These are phyloP conservation scores for Haliclona indistincta DNA, from an alignment of 37 sponge, comb jelly and placozoan species.

Conservation along the genomic window DNA sequence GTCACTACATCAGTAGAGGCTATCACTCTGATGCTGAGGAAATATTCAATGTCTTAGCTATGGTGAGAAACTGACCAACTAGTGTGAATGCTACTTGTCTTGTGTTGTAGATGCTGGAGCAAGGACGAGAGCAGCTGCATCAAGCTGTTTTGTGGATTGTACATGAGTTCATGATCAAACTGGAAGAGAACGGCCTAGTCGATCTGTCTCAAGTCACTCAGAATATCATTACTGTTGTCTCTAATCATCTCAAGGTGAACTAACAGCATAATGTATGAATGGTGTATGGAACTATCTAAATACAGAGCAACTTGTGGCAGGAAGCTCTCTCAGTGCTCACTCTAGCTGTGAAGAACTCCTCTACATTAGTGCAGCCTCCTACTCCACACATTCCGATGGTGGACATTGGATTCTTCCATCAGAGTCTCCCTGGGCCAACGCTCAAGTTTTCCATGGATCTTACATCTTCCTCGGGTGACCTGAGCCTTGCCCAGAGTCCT, in stretches of 20 bases:
- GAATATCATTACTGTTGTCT: constrained; percentile 35
- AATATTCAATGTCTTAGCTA: background rate
- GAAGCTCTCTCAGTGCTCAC: constrained; percentile 55
- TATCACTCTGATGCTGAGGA: constrained; percentile 43
- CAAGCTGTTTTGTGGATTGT: constrained; percentile 60
- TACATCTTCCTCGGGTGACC: constrained; percentile 41
- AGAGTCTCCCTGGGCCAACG: constrained; percentile 85
- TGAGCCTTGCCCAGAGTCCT: constrained; percentile 34
- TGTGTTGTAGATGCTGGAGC: constrained; percentile 56
- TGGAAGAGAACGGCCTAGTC: constrained; percentile 25
- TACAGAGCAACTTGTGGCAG: constrained; percentile 61
- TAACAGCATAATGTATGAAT: background rate
- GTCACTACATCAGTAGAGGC: constrained; percentile 68
- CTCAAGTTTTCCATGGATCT: constrained; percentile 73
- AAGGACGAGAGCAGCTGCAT: constrained; percentile 51
- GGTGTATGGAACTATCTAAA: background rate
- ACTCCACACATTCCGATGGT: constrained; percentile 62
- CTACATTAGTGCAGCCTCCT: constrained; percentile 66
- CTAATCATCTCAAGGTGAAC: constrained; percentile 58
- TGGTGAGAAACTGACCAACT: background rate
- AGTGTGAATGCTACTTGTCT: background rate
- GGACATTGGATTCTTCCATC: constrained; percentile 65
- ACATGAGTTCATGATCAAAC: constrained; percentile 38
- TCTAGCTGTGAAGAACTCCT: constrained; percentile 64
- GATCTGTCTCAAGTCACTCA: constrained; percentile 32